Conservation (phyloP, 1,140 invertebrate genomes). For the Hyphantria cunea region DNA sequence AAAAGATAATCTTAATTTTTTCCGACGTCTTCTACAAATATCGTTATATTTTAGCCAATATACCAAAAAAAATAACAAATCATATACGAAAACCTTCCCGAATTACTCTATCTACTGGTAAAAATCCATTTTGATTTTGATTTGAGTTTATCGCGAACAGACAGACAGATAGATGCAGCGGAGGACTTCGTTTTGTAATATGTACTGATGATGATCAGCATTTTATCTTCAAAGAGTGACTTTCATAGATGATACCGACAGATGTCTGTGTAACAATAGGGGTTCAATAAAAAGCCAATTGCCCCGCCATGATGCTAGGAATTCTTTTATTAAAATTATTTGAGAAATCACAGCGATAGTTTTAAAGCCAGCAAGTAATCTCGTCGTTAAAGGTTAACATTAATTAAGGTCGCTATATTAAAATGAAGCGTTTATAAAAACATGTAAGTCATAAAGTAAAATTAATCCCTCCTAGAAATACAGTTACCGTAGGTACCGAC, state of each 20-base stretch:
- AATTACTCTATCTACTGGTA: no score
- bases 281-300: slow-evolving; percentile 33
- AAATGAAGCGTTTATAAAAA: slow-evolving; percentile 11
- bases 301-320: background rate
- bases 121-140: no score
- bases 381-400: background rate
- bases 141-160: no score
- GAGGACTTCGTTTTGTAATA: no score
- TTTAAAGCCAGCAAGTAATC: background rate
- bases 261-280: slow-evolving; percentile 44
- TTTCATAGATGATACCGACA: slow-evolving; percentile 34
- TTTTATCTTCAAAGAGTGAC: no score
- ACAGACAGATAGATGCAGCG: no score
- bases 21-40: no score
- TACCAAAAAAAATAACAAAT: no score
- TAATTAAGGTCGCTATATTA: background rate
- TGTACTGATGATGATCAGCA: no score
- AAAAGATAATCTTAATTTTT: no score
- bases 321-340: slow-evolving; percentile 27
- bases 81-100: no score
- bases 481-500: slow-evolving; percentile 32
- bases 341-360: slow-evolving; percentile 9
- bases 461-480: slow-evolving; percentile 40
- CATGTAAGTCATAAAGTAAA: slow-evolving; percentile 14
- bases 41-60: no score